These are phyloP conservation scores for Papilio elwesi DNA, from an alignment of 2,888 invertebrate genomes.

Conservation along the genomic window DNA sequence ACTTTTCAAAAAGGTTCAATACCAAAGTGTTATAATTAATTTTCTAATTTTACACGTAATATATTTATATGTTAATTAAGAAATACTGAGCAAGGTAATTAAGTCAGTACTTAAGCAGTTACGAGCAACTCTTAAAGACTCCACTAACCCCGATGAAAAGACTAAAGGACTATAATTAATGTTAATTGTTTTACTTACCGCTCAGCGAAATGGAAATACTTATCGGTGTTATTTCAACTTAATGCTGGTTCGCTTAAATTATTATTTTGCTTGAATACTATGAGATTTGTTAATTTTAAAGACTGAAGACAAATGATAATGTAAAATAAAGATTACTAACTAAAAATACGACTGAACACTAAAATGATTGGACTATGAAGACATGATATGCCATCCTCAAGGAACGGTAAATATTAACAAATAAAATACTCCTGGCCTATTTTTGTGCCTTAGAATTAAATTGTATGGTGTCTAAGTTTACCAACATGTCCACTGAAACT, in stretches of 20 bases:
- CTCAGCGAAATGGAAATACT: conserved; percentile 35
- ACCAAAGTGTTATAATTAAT: neutral
- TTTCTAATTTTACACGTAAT: conserved; percentile 46
- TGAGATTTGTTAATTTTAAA: neutral
- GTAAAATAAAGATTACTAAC: too few species aligned
- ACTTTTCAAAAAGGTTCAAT: too few species aligned
- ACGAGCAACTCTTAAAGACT: conserved; percentile 63
- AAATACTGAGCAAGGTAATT: conserved; percentile 64
- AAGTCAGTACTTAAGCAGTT: conserved; percentile 66
- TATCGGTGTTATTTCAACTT: conserved; percentile 30
- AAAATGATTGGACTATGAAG: too few species aligned
- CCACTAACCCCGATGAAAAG: conserved; percentile 43
- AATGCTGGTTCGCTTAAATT: conserved; percentile 36
- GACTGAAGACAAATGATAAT: too few species aligned
- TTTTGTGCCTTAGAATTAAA: too few species aligned
- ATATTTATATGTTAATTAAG: conserved; percentile 56
- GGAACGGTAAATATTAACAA: too few species aligned
- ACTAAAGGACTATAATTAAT: conserved; percentile 46
- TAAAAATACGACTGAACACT: too few species aligned
- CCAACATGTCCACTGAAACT: too few species aligned
- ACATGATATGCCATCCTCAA: too few species aligned
- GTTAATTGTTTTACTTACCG: conserved; percentile 45
- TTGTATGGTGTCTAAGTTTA: too few species aligned
- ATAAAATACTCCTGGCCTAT: too few species aligned
- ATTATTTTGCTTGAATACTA: conserved; percentile 48